Percentiles rank a stretch among this genome's conserved stretches.
phyloP scores from a whole-genome alignment of 2,797 vertebrate genomes.

The Pseudomugil gertrudae region DNA sequence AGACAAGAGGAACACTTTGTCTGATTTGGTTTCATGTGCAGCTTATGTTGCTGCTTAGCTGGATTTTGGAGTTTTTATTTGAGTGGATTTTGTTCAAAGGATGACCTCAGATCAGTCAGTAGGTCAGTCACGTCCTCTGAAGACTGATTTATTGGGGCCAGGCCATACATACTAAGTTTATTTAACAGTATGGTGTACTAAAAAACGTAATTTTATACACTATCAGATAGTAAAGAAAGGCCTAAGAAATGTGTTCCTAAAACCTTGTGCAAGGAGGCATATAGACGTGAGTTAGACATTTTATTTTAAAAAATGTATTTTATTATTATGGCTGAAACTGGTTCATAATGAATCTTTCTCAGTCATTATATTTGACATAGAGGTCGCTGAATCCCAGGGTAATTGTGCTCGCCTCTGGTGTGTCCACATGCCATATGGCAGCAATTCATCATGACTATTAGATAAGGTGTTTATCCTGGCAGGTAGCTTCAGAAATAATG shows the following conservation, averaged over 20 bases:
- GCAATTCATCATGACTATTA: constrained; percentile 35
- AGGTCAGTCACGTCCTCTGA: constrained; percentile 35
- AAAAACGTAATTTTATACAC: background rate
- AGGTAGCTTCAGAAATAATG: background rate
- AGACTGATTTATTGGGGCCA: constrained; percentile 13
- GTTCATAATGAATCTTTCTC: constrained; percentile 5
- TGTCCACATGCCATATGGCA: constrained; percentile 61
- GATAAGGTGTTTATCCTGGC: constrained; percentile 15
- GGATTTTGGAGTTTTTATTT: constrained; percentile 2
- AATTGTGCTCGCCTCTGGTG: constrained; percentile 26
- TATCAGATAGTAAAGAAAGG: background rate
- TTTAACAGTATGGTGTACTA: background rate
- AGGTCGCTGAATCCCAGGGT: constrained; percentile 26
- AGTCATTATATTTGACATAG: constrained; percentile 11
- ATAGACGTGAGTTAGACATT: background rate
- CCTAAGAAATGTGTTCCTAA: background rate
- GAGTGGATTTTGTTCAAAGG: constrained; percentile 9
- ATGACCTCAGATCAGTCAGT: constrained; percentile 32
- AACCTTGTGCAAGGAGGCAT: background rate
- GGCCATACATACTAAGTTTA: constrained; percentile 36
- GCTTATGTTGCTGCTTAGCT: background rate
- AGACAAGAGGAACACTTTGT: constrained; percentile 20
- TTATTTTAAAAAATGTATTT: background rate
- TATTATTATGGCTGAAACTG: background rate
- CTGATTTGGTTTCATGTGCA: constrained; percentile 25